Percentiles rank a stretch among this genome's conserved stretches.
Evolutionary conservation across 2,113 vertebrate species (phyloP).

Genomic region (Megaptera novaeangliae): DNA sequence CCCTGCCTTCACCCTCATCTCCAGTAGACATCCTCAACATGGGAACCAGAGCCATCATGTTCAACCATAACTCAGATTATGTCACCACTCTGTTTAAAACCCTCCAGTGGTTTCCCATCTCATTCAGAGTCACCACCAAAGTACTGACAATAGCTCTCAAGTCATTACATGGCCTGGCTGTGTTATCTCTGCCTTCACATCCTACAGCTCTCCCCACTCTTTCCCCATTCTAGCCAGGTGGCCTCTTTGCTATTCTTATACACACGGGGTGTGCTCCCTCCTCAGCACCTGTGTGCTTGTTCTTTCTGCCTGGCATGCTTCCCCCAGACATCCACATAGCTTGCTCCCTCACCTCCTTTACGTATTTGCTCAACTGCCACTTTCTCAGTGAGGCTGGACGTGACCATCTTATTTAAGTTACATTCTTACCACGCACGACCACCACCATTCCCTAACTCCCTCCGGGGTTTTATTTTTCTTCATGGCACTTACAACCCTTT

Average conservation of each 20-base stretch:
- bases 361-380: not conserved
- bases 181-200: not conserved
- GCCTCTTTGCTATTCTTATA: not conserved
- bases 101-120: not conserved
- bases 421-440: not conserved
- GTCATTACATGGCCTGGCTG: not conserved
- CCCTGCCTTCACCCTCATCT: not conserved
- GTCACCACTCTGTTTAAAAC: not conserved
- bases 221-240: not conserved
- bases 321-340: not conserved
- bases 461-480: not conserved
- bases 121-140: not conserved
- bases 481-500: not conserved
- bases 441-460: not conserved
- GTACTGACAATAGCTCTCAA: not conserved
- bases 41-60: not conserved
- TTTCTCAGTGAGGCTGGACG: not conserved
- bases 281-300: not conserved
- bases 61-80: not conserved
- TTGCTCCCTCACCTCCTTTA: not conserved
- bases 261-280: rapidly evolving
- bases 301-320: not conserved
- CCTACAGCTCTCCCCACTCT: not conserved
- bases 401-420: not conserved
- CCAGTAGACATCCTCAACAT: not conserved